Conservation (phyloP, 2,888 invertebrate species). For the Drosophila eohydei region DNA sequence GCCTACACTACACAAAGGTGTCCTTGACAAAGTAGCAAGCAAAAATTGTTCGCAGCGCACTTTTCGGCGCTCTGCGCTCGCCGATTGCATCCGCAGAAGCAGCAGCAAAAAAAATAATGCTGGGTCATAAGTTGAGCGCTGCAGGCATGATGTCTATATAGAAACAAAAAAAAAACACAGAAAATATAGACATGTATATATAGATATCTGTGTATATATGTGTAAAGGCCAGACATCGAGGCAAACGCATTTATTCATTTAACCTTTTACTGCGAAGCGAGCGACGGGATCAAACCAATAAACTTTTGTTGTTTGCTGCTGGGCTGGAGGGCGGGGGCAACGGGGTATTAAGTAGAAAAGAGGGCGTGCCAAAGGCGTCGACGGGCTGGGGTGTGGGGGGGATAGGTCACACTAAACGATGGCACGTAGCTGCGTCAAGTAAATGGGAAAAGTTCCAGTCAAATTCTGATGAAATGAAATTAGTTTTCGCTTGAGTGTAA, state of each 20-base stretch:
- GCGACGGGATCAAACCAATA: conserved; percentile 62
- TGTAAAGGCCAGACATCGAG: conserved; percentile 3
- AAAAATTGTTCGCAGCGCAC: conserved; percentile 44
- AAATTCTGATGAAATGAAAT: conserved; percentile 74
- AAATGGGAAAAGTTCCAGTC: conserved; percentile 73
- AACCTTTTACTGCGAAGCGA: conserved; percentile 41
- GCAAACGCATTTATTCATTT: conserved; percentile 62
- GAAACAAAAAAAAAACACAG: conserved; percentile 6
- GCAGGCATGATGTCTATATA: conserved; percentile 62
- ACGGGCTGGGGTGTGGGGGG: fast-evolving
- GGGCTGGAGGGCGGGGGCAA: neutral
- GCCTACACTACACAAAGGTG: conserved; percentile 18
- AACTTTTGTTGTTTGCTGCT: conserved; percentile 44
- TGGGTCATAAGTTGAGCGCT: conserved; percentile 62
- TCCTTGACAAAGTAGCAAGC: conserved; percentile 60
- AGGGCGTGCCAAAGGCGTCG: neutral
- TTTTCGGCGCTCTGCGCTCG: conserved; percentile 36
- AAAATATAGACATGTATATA: neutral
- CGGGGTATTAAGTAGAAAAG: neutral
- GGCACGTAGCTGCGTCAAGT: conserved; percentile 63
- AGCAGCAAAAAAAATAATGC: conserved; percentile 43
- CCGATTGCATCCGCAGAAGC: conserved; percentile 32
- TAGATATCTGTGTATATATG: neutral
- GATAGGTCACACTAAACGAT: conserved; percentile 57
- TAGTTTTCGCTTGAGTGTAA: conserved; percentile 71